Conservation (phyloP, 1,140 invertebrate species). For the Leguminivora glycinivorella region DNA sequence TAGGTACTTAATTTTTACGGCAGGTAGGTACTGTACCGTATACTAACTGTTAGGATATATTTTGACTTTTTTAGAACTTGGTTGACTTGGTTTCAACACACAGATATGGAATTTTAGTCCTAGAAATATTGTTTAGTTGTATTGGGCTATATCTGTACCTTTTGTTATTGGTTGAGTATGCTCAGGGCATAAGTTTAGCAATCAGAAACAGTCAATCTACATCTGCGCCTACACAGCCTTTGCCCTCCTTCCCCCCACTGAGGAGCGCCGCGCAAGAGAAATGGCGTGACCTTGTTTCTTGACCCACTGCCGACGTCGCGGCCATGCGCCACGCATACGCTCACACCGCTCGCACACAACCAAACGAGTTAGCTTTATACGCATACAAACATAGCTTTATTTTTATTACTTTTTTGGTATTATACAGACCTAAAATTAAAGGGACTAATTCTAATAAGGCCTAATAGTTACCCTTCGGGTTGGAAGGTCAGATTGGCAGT, state of each 20-base stretch:
- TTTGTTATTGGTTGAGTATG: background rate
- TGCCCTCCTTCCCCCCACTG: constrained; percentile 36
- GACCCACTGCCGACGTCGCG: constrained; percentile 69
- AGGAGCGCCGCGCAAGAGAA: constrained; percentile 48
- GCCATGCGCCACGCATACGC: constrained; percentile 51
- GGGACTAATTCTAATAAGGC: no score
- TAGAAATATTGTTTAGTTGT: no score
- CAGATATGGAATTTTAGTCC: no score
- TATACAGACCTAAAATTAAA: no score
- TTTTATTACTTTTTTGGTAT: constrained; percentile 11
- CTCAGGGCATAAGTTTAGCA: background rate
- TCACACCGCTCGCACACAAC: constrained; percentile 25
- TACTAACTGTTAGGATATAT: no score
- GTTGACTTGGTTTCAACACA: no score
- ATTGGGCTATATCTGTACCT: background rate
- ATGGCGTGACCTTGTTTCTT: constrained; percentile 69
- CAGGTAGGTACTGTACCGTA: no score
- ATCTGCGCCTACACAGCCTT: constrained; percentile 35
- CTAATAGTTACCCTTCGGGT: no score
- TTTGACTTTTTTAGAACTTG: no score
- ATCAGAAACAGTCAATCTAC: constrained; percentile 25
- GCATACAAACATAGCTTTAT: background rate
- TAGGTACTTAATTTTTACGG: no score
- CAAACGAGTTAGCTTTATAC: constrained; percentile 28
- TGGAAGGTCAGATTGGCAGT: no score